These are phyloP conservation scores for Xenotilapia caudafasciata DNA, from an alignment of 2,113 vertebrate species.

Conservation along the genomic window DNA sequence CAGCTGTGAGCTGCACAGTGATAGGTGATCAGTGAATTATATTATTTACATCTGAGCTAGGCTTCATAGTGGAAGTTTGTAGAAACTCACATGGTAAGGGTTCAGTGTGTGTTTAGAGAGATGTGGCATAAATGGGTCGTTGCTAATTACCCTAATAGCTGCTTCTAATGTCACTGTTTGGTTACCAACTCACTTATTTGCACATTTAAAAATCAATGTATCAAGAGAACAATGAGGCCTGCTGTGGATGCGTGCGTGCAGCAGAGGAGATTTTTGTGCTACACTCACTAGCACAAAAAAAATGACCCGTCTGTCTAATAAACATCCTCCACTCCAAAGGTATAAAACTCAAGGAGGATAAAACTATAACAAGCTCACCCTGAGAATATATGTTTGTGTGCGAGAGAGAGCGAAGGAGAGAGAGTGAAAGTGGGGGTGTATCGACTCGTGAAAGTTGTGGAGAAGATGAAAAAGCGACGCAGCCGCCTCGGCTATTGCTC, in stretches of 20 bases:
- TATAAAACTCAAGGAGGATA: neutral
- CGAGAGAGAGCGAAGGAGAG: neutral
- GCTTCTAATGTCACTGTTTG: neutral
- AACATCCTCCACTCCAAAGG: neutral
- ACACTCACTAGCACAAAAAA: neutral
- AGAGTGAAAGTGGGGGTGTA: neutral
- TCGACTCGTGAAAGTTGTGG: constrained; percentile 37
- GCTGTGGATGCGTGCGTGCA: neutral
- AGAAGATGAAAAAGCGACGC: constrained; percentile 30
- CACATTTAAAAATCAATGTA: neutral
- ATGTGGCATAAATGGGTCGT: neutral
- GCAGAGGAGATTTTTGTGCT: neutral
- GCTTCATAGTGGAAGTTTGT: neutral
- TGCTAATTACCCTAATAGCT: neutral
- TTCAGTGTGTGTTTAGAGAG: neutral
- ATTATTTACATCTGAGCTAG: neutral
- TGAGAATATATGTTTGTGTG: constrained; percentile 3
- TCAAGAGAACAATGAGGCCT: neutral
- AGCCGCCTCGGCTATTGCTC: constrained; percentile 5
- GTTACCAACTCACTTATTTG: neutral
- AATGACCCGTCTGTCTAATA: neutral
- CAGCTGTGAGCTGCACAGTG: neutral
- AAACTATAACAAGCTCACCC: neutral
- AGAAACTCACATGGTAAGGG: neutral
- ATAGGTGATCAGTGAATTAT: neutral